Evolutionary conservation across 2,888 invertebrate genomes (phyloP).

Genomic region (Sesia bembeciformis): DNA sequence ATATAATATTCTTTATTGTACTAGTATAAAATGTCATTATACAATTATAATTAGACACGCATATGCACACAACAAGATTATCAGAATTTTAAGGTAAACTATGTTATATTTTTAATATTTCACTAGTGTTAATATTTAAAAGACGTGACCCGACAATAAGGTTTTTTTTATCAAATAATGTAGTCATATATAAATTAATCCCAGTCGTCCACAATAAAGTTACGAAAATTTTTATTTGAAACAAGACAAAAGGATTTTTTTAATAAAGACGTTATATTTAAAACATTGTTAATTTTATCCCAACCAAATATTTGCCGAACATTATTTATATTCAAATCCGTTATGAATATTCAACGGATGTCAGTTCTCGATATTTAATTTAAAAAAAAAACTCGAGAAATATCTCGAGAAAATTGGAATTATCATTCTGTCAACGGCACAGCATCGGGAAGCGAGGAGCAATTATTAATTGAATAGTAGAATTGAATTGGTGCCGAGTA

Average conservation of each 20-base stretch:
- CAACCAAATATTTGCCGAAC: slow-evolving; percentile 5
- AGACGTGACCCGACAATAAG: too few relatives aligned
- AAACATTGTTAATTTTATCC: neutral
- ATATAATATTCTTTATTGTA: too few relatives aligned
- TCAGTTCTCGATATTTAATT: neutral
- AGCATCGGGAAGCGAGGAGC: slow-evolving; percentile 18
- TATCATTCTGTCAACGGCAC: slow-evolving; percentile 38
- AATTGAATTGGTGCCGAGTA: slow-evolving; percentile 18
- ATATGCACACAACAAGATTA: too few relatives aligned
- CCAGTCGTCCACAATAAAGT: too few relatives aligned
- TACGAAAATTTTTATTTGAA: too few relatives aligned
- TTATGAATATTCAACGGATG: slow-evolving; percentile 8
- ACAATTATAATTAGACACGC: too few relatives aligned
- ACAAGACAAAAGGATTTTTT: neutral
- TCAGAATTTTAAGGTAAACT: too few relatives aligned
- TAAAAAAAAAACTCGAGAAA: slow-evolving; percentile 18
- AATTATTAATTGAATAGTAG: slow-evolving; percentile 39
- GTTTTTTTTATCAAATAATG: too few relatives aligned
- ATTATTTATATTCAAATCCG: slow-evolving; percentile 10
- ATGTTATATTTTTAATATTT: too few relatives aligned
- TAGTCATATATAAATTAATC: too few relatives aligned
- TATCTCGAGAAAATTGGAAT: slow-evolving; percentile 19
- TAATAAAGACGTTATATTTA: neutral
- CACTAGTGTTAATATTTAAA: too few relatives aligned
- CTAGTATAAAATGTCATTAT: too few relatives aligned